A percentile compares a stretch with the other conserved stretches of the same genome.
phyloP scores from a whole-genome alignment of 2,888 invertebrate species.

The Branchipolynoe longqiensis region DNA sequence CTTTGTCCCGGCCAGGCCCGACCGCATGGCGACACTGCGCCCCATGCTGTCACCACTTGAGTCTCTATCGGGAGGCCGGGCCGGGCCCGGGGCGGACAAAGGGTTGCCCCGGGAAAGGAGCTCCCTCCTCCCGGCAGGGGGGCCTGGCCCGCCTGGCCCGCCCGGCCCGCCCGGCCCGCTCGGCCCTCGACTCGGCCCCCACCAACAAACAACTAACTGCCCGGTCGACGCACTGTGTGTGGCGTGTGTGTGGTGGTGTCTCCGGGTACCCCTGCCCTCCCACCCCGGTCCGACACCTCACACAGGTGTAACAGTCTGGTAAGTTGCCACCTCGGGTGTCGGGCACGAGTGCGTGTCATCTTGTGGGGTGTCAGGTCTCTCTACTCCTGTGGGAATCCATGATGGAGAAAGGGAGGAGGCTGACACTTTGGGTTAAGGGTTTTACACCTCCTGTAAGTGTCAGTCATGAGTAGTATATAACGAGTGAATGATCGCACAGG shows the following conservation, averaged over 20 bases:
- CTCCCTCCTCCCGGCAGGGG: constrained; percentile 16
- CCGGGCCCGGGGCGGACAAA: not conserved
- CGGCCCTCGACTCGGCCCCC: too few species aligned
- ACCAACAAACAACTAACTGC: too few species aligned
- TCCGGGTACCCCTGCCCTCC: too few species aligned
- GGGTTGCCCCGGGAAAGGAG: not conserved
- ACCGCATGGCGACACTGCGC: not conserved
- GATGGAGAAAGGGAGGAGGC: not conserved
- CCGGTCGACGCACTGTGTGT: too few species aligned
- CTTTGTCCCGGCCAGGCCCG: constrained; percentile 3
- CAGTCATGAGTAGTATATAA: constrained; percentile 34
- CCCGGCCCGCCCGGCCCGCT: constrained; percentile 10
- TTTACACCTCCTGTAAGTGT: not conserved
- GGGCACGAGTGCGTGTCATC: constrained; percentile 3
- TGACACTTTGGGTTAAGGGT: not conserved
- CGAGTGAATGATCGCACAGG: not conserved
- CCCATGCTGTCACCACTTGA: constrained; percentile 17
- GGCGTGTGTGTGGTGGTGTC: too few species aligned
- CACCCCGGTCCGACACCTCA: too few species aligned
- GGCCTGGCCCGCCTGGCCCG: not conserved
- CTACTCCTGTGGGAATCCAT: not conserved
- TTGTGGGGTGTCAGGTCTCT: not conserved
- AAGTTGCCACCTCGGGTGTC: not conserved
- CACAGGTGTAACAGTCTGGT: too few species aligned
- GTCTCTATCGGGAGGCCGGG: constrained; percentile 21